Evolutionary conservation across 2,888 invertebrate species (phyloP).

Genomic region (Drosophila recens): DNA sequence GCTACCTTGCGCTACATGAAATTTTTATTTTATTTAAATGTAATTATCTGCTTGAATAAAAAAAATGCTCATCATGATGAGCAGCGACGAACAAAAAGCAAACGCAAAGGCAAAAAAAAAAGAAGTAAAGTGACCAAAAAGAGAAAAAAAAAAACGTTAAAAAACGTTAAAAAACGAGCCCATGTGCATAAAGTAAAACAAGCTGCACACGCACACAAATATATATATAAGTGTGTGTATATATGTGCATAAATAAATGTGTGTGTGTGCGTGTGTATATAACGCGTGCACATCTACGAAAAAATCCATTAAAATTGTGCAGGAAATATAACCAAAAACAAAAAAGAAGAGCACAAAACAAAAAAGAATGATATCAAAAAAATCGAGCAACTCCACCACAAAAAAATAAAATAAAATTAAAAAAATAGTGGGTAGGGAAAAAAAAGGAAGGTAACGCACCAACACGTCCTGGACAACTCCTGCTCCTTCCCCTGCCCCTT

Average conservation of each 20-base stretch:
- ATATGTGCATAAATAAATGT: conserved; percentile 4
- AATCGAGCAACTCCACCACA: conserved; percentile 27
- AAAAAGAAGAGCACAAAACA: conserved; percentile 43
- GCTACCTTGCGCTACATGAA: conserved; percentile 76
- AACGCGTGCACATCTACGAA: conserved; percentile 45
- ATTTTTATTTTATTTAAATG: conserved; percentile 86
- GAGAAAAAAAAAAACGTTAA: conserved; percentile 16
- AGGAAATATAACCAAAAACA: conserved; percentile 64
- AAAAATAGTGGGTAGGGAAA: conserved; percentile 7
- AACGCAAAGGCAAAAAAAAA: conserved; percentile 17
- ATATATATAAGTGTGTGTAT: background rate
- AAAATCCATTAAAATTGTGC: conserved; percentile 72
- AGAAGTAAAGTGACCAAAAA: conserved; percentile 25
- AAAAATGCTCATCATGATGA: conserved; percentile 82
- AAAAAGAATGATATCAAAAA: conserved; percentile 16
- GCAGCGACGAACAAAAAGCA: conserved; percentile 39
- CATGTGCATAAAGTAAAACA: conserved; percentile 64
- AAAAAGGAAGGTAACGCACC: conserved; percentile 51
- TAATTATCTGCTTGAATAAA: conserved; percentile 85
- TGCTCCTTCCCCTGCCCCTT: background rate
- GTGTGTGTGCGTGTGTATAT: conserved; percentile 14
- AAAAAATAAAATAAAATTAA: conserved; percentile 15
- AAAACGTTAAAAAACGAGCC: conserved; percentile 34
- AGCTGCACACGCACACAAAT: conserved; percentile 23
- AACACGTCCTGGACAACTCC: conserved; percentile 60